A percentile compares a stretch with the other conserved stretches of the same genome.
Conservation (phyloP, 2,888 invertebrate genomes). For the Andrena praecox region DNA sequence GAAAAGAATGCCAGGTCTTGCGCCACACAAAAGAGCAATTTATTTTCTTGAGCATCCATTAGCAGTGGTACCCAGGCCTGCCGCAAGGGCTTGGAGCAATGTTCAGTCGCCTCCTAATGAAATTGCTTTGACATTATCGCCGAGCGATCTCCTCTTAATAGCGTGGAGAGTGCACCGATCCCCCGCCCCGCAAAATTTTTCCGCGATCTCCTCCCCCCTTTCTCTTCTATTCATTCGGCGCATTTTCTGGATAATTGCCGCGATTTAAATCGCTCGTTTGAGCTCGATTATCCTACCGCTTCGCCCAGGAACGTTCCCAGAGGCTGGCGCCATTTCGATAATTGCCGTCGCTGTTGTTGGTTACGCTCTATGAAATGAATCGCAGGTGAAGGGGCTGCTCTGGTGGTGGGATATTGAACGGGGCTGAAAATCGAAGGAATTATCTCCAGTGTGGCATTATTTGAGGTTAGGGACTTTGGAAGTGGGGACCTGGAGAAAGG, state of each 20-base stretch:
- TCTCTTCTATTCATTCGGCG: background rate
- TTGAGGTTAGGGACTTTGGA: background rate
- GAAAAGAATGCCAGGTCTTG: background rate
- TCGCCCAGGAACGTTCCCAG: background rate
- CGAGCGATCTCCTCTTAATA: conserved; percentile 20
- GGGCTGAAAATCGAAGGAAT: no score
- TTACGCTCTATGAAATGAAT: conserved; percentile 1
- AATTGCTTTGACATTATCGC: conserved; percentile 25
- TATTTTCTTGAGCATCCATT: conserved; percentile 29
- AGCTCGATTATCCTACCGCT: background rate
- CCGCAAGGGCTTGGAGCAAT: conserved; percentile 8
- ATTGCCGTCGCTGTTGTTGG: conserved; percentile 13
- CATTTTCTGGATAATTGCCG: conserved; percentile 6
- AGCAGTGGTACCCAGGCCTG: background rate
- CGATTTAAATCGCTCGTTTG: background rate
- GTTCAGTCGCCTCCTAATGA: conserved; percentile 16
- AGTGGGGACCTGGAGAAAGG: background rate
- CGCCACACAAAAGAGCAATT: conserved; percentile 25
- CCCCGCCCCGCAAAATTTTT: background rate
- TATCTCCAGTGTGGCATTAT: background rate
- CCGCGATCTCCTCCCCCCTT: background rate
- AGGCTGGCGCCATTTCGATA: conserved; percentile 18
- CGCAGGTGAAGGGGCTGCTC: background rate
- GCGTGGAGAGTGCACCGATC: background rate
- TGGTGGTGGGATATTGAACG: background rate